Evolutionary conservation across 1,140 invertebrate species (phyloP).

Genomic region (Saccostrea cuccullata): DNA sequence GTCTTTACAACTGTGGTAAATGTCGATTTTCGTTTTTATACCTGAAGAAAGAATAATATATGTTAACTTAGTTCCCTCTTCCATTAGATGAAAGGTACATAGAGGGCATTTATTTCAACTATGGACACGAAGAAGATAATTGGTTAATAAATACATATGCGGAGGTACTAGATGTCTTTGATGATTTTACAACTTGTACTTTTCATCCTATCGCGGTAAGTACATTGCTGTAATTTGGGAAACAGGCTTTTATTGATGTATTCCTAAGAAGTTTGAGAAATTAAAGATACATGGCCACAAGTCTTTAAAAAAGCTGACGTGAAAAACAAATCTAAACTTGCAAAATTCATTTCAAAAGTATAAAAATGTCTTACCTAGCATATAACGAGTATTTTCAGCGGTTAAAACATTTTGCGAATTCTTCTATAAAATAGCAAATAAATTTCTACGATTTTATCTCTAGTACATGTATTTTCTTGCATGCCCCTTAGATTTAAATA

Average conservation of each 20-base stretch:
- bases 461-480: no score
- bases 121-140: conserved; percentile 12
- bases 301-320: background rate
- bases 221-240: background rate
- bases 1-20: no score
- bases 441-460: no score
- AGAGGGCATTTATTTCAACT: conserved; percentile 34
- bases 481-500: no score
- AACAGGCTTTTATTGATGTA: background rate
- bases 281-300: no score
- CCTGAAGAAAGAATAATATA: background rate
- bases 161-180: conserved; percentile 45
- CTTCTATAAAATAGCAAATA: no score
- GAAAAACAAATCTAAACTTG: no score
- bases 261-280: background rate
- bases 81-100: conserved; percentile 32
- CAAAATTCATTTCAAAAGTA: no score
- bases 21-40: no score
- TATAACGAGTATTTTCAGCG: no score
- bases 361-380: no score
- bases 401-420: no score
- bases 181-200: conserved; percentile 37
- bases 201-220: background rate
- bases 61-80: background rate
- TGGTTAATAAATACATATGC: conserved; percentile 20